phyloP scores from a whole-genome alignment of 1,140 invertebrate species.

The Calephelis virginiensis region DNA sequence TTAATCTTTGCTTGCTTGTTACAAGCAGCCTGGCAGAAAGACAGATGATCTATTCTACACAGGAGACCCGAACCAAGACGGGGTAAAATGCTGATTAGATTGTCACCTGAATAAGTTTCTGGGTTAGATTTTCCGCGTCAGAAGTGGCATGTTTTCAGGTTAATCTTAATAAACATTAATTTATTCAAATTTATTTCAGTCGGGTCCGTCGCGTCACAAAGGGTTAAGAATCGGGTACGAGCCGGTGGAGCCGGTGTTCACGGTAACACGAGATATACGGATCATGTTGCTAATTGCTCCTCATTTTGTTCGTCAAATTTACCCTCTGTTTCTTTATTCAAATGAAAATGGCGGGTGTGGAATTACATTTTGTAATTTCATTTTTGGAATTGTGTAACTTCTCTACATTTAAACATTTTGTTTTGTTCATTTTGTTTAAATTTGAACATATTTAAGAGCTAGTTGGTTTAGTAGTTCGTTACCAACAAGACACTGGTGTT shows the following conservation, averaged over 20 bases:
- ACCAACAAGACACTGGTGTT: too few relatives aligned
- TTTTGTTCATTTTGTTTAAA: too few relatives aligned
- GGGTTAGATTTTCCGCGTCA: slow-evolving; percentile 14
- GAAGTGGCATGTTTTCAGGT: slow-evolving; percentile 16
- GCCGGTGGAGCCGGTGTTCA: not conserved
- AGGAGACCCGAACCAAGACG: too few relatives aligned
- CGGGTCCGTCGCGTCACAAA: slow-evolving; percentile 6
- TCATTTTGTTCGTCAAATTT: slow-evolving; percentile 11
- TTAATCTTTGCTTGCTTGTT: too few relatives aligned
- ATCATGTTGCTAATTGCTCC: slow-evolving; percentile 14
- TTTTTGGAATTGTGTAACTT: not conserved
- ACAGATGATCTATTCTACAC: too few relatives aligned
- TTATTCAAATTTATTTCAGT: slow-evolving; percentile 16
- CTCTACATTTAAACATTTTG: too few relatives aligned
- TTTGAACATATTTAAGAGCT: too few relatives aligned
- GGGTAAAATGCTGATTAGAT: not conserved
- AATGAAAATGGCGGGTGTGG: not conserved
- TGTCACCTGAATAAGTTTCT: not conserved
- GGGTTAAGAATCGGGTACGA: slow-evolving; percentile 8
- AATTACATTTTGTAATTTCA: slow-evolving; percentile 8
- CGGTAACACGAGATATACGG: slow-evolving; percentile 3
- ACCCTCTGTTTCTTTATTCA: slow-evolving; percentile 12
- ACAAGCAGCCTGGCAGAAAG: too few relatives aligned
- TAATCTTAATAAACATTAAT: slow-evolving; percentile 14
- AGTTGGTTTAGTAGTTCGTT: too few relatives aligned